phyloP scores from a whole-genome alignment of 2,113 vertebrate species.

The Clarias gariepinus region DNA sequence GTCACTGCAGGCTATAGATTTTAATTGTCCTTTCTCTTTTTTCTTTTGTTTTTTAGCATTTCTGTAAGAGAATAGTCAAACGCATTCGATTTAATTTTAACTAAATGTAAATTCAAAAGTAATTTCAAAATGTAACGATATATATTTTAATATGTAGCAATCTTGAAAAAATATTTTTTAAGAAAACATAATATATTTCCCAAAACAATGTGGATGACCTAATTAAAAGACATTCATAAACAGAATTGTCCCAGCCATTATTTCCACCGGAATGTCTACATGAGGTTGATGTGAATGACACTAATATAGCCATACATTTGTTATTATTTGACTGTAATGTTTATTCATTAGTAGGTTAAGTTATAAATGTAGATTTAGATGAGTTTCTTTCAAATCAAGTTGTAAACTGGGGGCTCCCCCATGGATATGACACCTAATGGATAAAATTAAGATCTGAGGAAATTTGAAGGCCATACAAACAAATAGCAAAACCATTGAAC shows the following conservation, averaged over 20 bases:
- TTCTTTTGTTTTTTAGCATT: background rate
- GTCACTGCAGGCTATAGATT: constrained; percentile 5
- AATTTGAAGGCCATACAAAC: no score
- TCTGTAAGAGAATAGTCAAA: background rate
- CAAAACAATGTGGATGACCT: background rate
- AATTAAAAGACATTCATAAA: background rate
- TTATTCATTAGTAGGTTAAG: background rate
- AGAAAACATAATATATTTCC: background rate
- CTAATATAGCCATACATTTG: background rate
- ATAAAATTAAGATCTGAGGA: no score
- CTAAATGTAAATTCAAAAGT: background rate
- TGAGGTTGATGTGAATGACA: background rate
- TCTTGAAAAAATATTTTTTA: background rate
- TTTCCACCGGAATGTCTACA: background rate
- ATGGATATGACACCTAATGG: no score
- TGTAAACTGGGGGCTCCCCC: no score
- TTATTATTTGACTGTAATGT: background rate
- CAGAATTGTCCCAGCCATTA: background rate
- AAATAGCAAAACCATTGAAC: no score
- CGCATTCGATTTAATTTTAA: background rate
- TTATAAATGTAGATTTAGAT: background rate
- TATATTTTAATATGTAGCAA: background rate
- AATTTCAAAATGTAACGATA: background rate
- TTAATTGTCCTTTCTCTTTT: background rate
- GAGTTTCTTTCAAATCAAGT: background rate